phyloP scores from a whole-genome alignment of 2,888 invertebrate genomes.

The Julus scandinavius region DNA sequence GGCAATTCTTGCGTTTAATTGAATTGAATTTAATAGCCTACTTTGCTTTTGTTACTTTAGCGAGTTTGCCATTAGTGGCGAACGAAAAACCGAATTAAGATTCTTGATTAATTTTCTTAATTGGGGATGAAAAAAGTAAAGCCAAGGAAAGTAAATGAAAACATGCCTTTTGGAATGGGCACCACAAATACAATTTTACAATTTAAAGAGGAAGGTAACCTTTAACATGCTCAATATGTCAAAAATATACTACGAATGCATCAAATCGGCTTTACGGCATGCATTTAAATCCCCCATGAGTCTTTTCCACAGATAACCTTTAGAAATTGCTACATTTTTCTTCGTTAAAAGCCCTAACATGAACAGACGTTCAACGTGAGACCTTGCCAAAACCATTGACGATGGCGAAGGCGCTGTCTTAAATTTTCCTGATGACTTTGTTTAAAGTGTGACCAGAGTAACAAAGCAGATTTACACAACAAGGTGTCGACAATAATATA shows the following conservation, averaged over 20 bases:
- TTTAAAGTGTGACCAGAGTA: background rate
- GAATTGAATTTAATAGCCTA: conserved; percentile 22
- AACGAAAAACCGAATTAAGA: conserved; percentile 4
- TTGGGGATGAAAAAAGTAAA: conserved; percentile 12
- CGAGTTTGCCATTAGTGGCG: conserved; percentile 15
- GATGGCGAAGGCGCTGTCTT: background rate
- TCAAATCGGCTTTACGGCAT: background rate
- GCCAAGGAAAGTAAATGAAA: background rate
- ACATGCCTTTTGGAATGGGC: background rate
- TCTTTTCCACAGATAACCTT: background rate
- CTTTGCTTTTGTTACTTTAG: conserved; percentile 20
- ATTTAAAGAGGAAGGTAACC: background rate
- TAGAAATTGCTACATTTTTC: background rate
- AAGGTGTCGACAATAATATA: too few relatives aligned
- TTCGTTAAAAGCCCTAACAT: background rate
- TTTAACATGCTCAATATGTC: background rate
- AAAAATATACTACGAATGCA: background rate
- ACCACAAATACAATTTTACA: background rate
- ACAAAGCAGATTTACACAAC: background rate
- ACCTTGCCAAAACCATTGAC: background rate
- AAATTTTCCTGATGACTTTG: background rate
- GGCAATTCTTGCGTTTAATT: conserved; percentile 20
- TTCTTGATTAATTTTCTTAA: conserved; percentile 17
- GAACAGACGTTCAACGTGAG: background rate
- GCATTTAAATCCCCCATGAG: background rate